Evolutionary conservation across 2,888 invertebrate species (phyloP).

Genomic region (Cremastobaeus sp.): DNA sequence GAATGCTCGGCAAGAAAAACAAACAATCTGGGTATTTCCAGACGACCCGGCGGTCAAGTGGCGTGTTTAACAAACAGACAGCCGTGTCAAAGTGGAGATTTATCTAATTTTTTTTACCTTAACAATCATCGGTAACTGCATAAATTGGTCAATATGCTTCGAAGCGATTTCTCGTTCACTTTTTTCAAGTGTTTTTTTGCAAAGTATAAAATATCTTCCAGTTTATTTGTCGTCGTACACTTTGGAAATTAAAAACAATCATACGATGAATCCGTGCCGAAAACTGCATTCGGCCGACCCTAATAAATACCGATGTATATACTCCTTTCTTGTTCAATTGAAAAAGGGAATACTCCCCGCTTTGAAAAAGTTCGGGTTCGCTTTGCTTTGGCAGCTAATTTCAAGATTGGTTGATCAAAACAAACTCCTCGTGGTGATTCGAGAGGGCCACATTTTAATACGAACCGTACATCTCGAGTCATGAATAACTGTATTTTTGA

Average conservation of each 20-base stretch:
- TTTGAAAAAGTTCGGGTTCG: constrained; percentile 53
- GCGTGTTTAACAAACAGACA: constrained; percentile 71
- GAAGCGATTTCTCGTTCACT: too few relatives aligned
- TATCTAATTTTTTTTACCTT: too few relatives aligned
- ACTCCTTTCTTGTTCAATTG: constrained; percentile 17
- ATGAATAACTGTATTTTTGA: constrained; percentile 59
- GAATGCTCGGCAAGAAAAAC: constrained; percentile 73
- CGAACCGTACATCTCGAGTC: constrained; percentile 45
- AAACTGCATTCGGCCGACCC: neutral
- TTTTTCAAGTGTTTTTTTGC: too few relatives aligned
- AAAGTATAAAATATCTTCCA: neutral
- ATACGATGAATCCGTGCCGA: too few relatives aligned
- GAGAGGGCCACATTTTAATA: constrained; percentile 49
- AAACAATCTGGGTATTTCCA: constrained; percentile 73
- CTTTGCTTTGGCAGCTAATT: constrained; percentile 52
- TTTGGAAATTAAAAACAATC: constrained; percentile 2
- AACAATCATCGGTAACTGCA: too few relatives aligned
- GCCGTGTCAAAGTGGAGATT: constrained; percentile 28
- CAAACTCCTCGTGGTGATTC: constrained; percentile 33
- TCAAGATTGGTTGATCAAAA: constrained; percentile 60
- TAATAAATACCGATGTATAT: constrained; percentile 27
- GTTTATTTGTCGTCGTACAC: neutral
- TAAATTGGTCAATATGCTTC: too few relatives aligned
- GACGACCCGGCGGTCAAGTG: constrained; percentile 74
- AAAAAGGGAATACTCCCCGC: constrained; percentile 37